Base-by-base conservation (phyloP, 2,888 invertebrate genomes). In the Syrista parreyssii region DNA sequence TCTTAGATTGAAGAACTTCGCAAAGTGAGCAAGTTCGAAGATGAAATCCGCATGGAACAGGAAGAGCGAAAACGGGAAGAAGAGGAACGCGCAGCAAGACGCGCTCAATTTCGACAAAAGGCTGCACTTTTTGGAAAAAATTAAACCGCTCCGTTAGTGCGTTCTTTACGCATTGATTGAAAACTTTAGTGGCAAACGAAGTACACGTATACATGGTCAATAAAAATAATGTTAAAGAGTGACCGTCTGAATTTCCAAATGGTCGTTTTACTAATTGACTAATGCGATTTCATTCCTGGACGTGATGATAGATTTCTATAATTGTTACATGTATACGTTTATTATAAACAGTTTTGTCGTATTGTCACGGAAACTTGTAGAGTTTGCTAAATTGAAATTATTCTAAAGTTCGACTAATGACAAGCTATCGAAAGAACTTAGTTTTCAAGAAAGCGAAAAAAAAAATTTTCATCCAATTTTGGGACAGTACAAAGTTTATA, bases 1-100 rank as follows among this genome's bases (percentile, higher is more conserved):
- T 76, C 92, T 92, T 55, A 96, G 95, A 98, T 98, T 86, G 96
- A 96, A 88, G 96, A 97, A 88, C 94, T 97, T 81, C 92, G 95
- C 12, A 95, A 95, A 87, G 94, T 95, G 78, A 97, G 95, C 89
- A 97, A 97, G 92, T 98, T 98, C 92, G 98, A 98, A 89, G 95
- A 96, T 84, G 98, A 98, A 92, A 98, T 98, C 82, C 94, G 96
- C 80, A 95, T 96, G 91, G 98, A 98, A 90, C 98, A 98, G 89
- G 98, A 98, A 88, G 97, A 98, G 87, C 94, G 96, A 85, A 95
- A 96, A 82, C 94, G 95, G 76, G 94, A 96, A 86, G 97, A 97
- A 78, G 97, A 98, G 89, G 97, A 98, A 85, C 96, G 95, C 87
- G 96, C 96, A 34, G 92, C 94, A 80, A 93, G 98, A 83, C 95